These are phyloP conservation scores for Lasioglossum malachurum DNA, from an alignment of 2,888 invertebrate species.

Conservation along the genomic window DNA sequence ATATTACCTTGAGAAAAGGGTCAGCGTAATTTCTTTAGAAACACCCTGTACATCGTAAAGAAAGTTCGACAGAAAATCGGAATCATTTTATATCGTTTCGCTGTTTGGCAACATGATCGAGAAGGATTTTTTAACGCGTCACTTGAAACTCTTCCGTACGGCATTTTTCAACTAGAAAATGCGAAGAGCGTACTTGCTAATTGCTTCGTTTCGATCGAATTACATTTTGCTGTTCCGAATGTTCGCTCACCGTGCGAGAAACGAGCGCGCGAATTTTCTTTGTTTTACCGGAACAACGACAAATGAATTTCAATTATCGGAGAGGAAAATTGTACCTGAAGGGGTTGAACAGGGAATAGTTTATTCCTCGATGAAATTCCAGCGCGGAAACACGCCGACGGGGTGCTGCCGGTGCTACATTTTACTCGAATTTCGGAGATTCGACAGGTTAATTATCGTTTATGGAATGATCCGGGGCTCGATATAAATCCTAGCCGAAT, in stretches of 20 bases:
- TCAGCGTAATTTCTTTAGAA: no score
- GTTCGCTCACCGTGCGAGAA: background rate
- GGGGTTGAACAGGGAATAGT: background rate
- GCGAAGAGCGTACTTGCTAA: background rate
- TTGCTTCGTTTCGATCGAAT: background rate
- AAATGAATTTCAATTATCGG: background rate
- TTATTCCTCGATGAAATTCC: background rate
- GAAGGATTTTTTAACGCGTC: no score
- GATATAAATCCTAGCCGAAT: conserved; percentile 1
- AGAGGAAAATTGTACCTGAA: background rate
- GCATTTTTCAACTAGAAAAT: background rate
- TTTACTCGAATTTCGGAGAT: background rate
- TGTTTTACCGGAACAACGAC: background rate
- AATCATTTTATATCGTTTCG: no score
- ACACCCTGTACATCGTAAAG: no score
- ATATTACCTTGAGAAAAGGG: no score
- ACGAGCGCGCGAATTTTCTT: background rate
- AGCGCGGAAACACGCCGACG: background rate
- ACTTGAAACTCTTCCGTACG: background rate
- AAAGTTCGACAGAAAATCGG: no score
- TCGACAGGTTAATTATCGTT: conserved; percentile 7
- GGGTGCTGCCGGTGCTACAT: background rate
- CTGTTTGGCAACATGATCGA: no score
- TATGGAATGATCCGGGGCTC: background rate
- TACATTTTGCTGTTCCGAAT: background rate